phyloP scores from a whole-genome alignment of 2,888 invertebrate species.

The Nephrotoma guestfalica region DNA sequence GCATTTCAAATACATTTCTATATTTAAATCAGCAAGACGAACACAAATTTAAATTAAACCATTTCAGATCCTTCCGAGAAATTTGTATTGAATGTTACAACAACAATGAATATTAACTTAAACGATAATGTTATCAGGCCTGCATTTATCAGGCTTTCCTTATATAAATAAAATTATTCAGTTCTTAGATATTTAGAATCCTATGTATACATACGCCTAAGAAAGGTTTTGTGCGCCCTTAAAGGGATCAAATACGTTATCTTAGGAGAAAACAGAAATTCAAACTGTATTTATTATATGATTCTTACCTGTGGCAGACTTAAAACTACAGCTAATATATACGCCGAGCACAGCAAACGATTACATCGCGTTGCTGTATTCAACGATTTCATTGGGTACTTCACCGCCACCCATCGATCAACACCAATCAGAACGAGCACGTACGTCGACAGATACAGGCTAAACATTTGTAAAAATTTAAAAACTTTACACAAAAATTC shows the following conservation, averaged over 20 bases:
- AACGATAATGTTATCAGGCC: neutral
- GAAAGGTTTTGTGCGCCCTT: neutral
- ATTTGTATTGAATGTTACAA: neutral
- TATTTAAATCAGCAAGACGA: too few species aligned
- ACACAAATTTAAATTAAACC: neutral
- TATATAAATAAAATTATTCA: neutral
- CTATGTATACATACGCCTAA: neutral
- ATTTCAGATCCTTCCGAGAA: neutral
- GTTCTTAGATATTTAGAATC: neutral
- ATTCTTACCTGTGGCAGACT: constrained; percentile 72
- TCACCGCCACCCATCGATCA: constrained; percentile 66
- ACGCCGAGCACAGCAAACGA: constrained; percentile 51
- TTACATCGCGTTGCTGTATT: constrained; percentile 52
- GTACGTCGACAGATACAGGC: constrained; percentile 69
- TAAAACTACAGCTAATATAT: constrained; percentile 55
- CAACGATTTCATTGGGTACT: constrained; percentile 61
- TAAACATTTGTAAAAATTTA: constrained; percentile 69
- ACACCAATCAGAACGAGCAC: constrained; percentile 68
- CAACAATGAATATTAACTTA: neutral
- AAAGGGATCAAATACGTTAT: neutral
- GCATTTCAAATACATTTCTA: too few species aligned
- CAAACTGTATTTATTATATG: too few species aligned
- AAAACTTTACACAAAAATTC: constrained; percentile 63
- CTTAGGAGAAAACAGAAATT: neutral
- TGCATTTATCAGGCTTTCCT: neutral